Evolutionary conservation across 1,140 invertebrate species (phyloP), one percentile per base, ranked within the genome.

Genomic region (Epicauta chinensis): DNA sequence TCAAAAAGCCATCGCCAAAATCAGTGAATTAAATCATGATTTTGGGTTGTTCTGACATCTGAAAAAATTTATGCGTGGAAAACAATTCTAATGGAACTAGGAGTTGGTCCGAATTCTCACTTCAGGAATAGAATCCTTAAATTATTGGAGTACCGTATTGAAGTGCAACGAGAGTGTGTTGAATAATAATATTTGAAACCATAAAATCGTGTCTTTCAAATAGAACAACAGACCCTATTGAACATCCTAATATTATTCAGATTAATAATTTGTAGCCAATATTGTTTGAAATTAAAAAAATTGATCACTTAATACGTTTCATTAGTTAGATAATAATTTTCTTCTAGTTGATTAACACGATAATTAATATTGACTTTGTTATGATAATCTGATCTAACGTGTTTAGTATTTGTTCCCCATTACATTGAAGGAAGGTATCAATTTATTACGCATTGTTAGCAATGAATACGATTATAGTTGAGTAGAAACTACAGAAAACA

Each of bases 391-490:
- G 37, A 47, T 47, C 38, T 29, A 23, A 38, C 37, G 37, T 47
- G 23, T 34, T 16, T 29, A 29, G 17, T 47, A 16, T 38, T 47
- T 47, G 29, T 47, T 46, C 36, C n/a, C 36, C 31, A 46, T 34
- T 35, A 23, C 15, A 7, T 9, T 23, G 36, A 17, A 36, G 38
- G 36, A 17, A 47, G 45, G 41, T 43, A 16, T 30, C 41, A 29
- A 29, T 37, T 16, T 38, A 47, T 47, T 47, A 37, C 31, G 45
- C 17, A 47, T 47, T 47, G 45, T 47, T 16, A 47, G 34, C 31
- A 23, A 32, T 47, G 34, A 47, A 47, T 47, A 34, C 43, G 45
- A 38, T 37, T 47, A 38, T 47, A 47, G 31, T 13, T 23, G n/a
- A 23, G 23, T 7, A 23, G 23, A 23, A 32, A 17, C 30, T 47